Conservation (phyloP, 2,888 invertebrate species). For the Marasmarcha lunaedactyla region DNA sequence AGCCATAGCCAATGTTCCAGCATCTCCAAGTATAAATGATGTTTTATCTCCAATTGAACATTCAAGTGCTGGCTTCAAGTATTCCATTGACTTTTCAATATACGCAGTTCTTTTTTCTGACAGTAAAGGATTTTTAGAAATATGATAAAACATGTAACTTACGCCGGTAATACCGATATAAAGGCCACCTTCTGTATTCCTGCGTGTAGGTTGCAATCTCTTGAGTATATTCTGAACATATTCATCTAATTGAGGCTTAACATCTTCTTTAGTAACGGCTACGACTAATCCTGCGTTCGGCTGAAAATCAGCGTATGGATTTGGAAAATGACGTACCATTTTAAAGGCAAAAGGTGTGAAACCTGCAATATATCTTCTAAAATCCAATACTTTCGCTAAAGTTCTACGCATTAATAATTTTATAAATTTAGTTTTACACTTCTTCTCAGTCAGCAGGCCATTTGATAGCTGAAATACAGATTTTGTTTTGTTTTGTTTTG, state of each 20-base stretch:
- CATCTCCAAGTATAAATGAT: conserved; percentile 83
- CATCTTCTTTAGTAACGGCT: conserved; percentile 26
- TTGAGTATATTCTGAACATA: conserved; percentile 38
- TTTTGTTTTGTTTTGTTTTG: background rate
- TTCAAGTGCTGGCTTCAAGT: conserved; percentile 72
- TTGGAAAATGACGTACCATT: conserved; percentile 56
- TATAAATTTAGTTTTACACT: too few relatives aligned
- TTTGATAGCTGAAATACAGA: too few relatives aligned
- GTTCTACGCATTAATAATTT: too few relatives aligned
- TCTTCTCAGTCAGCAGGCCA: too few relatives aligned
- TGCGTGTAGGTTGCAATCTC: conserved; percentile 34
- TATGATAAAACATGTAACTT: conserved; percentile 80
- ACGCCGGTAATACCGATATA: conserved; percentile 80
- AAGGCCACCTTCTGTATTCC: conserved; percentile 71
- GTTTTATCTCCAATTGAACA: conserved; percentile 72
- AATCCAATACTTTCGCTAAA: background rate
- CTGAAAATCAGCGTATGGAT: conserved; percentile 40
- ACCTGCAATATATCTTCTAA: background rate
- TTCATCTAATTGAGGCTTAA: conserved; percentile 34
- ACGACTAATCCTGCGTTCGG: conserved; percentile 16
- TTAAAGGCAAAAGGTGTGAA: conserved; percentile 14
- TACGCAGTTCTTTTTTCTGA: conserved; percentile 49
- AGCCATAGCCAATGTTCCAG: conserved; percentile 81
- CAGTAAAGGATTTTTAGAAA: conserved; percentile 69
- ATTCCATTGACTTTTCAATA: conserved; percentile 71